These are phyloP conservation scores for Marasmarcha lunaedactyla DNA, from an alignment of 2,888 invertebrate species.

Conservation along the genomic window DNA sequence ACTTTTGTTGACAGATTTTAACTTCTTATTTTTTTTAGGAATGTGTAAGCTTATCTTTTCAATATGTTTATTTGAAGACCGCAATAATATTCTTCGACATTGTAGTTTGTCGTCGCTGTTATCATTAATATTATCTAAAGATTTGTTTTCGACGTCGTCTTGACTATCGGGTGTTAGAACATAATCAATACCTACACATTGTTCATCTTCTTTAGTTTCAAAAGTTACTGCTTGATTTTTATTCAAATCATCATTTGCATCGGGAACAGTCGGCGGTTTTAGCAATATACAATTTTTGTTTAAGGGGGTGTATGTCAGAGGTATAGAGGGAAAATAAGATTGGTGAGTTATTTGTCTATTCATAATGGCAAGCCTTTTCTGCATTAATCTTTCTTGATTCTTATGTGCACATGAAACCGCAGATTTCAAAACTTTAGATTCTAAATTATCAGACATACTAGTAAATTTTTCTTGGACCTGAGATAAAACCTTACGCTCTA, in stretches of 20 bases:
- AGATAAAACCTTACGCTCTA: constrained; percentile 25
- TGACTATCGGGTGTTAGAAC: background rate
- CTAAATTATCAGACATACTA: constrained; percentile 14
- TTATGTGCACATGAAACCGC: constrained; percentile 8
- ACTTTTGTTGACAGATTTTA: too few relatives aligned
- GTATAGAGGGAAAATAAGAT: constrained; percentile 28
- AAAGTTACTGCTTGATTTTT: too few relatives aligned
- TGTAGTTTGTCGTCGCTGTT: constrained; percentile 2
- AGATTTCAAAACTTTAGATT: too few relatives aligned
- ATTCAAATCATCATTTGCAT: too few relatives aligned
- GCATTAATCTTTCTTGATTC: constrained; percentile 29
- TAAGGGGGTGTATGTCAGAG: constrained; percentile 33
- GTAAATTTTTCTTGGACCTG: constrained; percentile 36
- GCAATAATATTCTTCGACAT: constrained; percentile 27
- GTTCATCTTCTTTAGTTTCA: constrained; percentile 3
- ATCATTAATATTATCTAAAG: background rate
- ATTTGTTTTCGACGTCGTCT: constrained; percentile 6
- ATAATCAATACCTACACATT: background rate
- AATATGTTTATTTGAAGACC: constrained; percentile 28
- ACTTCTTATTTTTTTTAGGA: background rate
- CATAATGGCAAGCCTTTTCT: constrained; percentile 38
- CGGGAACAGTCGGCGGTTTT: too few relatives aligned
- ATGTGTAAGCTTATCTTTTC: background rate
- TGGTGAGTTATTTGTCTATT: constrained; percentile 32
- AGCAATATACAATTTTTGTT: too few relatives aligned